Evolutionary conservation across 2,888 invertebrate genomes (phyloP).

Genomic region (Leptinotarsa juncta): DNA sequence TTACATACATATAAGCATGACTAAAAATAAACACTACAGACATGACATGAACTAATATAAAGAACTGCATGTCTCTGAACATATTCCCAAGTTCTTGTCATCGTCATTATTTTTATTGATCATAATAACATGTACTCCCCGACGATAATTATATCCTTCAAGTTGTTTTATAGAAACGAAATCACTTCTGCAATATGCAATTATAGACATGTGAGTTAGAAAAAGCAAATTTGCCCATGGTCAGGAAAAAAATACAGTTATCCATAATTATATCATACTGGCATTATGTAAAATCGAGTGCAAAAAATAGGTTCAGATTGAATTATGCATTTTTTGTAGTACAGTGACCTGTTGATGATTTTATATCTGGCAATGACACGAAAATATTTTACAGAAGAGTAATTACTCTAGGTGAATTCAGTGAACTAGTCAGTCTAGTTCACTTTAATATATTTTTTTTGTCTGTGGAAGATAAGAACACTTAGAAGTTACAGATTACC

Average conservation of each 20-base stretch:
- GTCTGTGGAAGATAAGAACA: no score
- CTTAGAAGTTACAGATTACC: no score
- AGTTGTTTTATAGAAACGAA: conserved; percentile 18
- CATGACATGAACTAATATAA: conserved; percentile 8
- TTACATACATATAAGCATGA: not conserved
- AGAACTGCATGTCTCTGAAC: conserved; percentile 9
- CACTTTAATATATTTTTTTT: no score
- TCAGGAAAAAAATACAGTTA: conserved; percentile 11
- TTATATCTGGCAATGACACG: no score
- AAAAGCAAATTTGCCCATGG: conserved; percentile 13
- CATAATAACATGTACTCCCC: conserved; percentile 13
- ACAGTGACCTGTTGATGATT: not conserved
- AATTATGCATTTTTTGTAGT: not conserved
- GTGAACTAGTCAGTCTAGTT: no score
- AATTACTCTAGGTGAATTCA: no score
- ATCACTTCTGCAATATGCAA: conserved; percentile 18
- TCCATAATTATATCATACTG: conserved; percentile 4
- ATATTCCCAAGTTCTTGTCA: conserved; percentile 8
- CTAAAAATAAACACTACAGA: conserved; percentile 1
- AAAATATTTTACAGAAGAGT: no score
- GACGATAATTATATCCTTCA: conserved; percentile 6
- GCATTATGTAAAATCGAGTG: not conserved
- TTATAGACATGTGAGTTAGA: conserved; percentile 12
- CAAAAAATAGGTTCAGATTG: conserved; percentile 7
- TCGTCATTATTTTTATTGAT: conserved; percentile 13